Evolutionary conservation across 2,888 invertebrate genomes (phyloP), one percentile per base, ranked within the genome.

Genomic region (Drosophila rellima): DNA sequence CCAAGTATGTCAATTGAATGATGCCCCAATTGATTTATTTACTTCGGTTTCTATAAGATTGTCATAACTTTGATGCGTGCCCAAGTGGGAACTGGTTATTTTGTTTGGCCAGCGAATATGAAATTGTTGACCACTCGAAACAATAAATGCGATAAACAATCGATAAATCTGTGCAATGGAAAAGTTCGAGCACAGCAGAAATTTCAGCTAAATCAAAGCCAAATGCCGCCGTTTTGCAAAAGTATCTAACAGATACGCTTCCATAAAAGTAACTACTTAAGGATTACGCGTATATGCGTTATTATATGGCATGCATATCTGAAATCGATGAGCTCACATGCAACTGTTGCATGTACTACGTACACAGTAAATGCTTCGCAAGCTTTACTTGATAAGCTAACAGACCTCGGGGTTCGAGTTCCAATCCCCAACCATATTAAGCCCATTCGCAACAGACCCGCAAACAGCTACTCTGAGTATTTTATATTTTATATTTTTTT

Each of bases 21-120:
- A 50, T 78, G 70, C 65, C 70, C 70, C 81, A 74, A 80, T 78
- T 80, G 64, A 68, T 65, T 68, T 70, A 73, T 62, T 57, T 72
- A 62, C 50, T 63, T 78, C 48, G 50, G 45, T 61, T 64, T 59
- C 23, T 52, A 47, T 57, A 35, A 40, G 51, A 37, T 59, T 61
- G 57, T 78, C 55, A 74, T 61, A 66, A 70, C 51, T 56, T 35
- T 55, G 60, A 55, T 62, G 68, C 62, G 70, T 70, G 57, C 52
- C 23, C 59, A 60, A 64, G 45, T 60, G 50, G 54, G 56, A 57
- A 66, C 54, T 33, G 29, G 55, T 50, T 54, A 57, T 56, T 51
- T 54, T 26, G 31, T 44, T 29, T 39, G 35, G 37, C 29, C 45
- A 35, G 35, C 20, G n/a, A 61, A 54, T 54, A 68, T 59, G 39